A percentile compares a stretch with the other conserved stretches of the same genome.
These are phyloP conservation scores for Vanessa atalanta DNA, from an alignment of 1,140 invertebrate species.

Conservation along the genomic window DNA sequence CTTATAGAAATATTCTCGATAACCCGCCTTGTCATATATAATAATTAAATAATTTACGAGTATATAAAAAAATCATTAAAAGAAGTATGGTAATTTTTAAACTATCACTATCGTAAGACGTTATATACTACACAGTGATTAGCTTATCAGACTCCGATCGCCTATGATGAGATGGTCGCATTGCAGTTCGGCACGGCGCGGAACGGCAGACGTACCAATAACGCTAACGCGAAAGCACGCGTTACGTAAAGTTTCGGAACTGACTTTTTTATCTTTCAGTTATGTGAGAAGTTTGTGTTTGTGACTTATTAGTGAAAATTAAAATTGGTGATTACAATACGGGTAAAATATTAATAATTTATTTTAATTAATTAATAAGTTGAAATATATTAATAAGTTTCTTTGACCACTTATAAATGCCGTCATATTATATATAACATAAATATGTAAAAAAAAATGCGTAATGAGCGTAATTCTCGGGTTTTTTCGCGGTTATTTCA, in stretches of 20 bases:
- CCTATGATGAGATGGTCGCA: constrained; percentile 52
- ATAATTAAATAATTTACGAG: too few relatives aligned
- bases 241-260: constrained; percentile 30
- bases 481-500: not conserved
- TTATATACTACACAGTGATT: not conserved
- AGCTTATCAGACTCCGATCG: constrained; percentile 22
- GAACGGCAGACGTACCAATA: constrained; percentile 58
- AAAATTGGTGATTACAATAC: not conserved
- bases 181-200: constrained; percentile 57
- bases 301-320: constrained; percentile 6
- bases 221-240: constrained; percentile 57
- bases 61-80: too few relatives aligned
- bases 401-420: not conserved
- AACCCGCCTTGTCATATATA: too few relatives aligned
- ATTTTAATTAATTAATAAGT: not conserved
- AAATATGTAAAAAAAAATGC: too few relatives aligned
- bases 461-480: not conserved
- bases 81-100: too few relatives aligned
- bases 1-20: too few relatives aligned
- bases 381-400: not conserved
- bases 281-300: constrained; percentile 7
- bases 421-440: not conserved
- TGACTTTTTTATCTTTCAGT: constrained; percentile 1
- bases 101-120: not conserved
- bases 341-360: not conserved